phyloP scores from a whole-genome alignment of 2,888 invertebrate genomes.

The Iphiclides podalirius region DNA sequence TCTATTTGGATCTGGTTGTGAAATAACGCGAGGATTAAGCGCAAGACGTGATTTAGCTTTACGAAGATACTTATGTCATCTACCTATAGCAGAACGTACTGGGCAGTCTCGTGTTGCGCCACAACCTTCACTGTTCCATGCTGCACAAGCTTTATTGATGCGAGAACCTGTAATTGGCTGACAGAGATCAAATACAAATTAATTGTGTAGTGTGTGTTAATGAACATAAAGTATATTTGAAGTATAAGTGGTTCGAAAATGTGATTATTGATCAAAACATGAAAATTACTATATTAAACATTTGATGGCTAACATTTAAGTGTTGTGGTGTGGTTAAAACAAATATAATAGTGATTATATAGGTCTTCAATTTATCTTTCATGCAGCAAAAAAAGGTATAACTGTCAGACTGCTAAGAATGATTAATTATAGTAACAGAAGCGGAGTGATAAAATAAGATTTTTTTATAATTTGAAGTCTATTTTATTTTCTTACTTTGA shows the following conservation, averaged over 20 bases:
- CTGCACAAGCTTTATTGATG: slow-evolving; percentile 75
- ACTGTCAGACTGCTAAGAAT: not conserved
- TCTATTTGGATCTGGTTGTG: slow-evolving; percentile 86
- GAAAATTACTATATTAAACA: too few relatives aligned
- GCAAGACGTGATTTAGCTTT: slow-evolving; percentile 89
- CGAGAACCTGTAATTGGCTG: slow-evolving; percentile 65
- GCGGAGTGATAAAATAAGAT: too few relatives aligned
- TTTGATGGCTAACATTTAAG: too few relatives aligned
- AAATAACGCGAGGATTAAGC: slow-evolving; percentile 87
- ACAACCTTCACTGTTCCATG: slow-evolving; percentile 75
- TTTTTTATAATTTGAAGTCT: not conserved
- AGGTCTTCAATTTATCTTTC: not conserved
- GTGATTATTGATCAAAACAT: too few relatives aligned
- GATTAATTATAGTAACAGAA: not conserved
- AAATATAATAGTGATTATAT: slow-evolving; percentile 6
- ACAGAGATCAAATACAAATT: slow-evolving; percentile 36
- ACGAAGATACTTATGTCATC: slow-evolving; percentile 83
- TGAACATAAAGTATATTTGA: not conserved
- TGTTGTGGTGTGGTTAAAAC: slow-evolving; percentile 14
- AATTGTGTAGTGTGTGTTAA: not conserved
- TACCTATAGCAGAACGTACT: slow-evolving; percentile 82
- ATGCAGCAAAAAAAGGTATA: not conserved
- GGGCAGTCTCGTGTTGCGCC: slow-evolving; percentile 67
- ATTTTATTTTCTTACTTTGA: not conserved
- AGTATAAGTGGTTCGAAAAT: too few relatives aligned